Evolutionary conservation across 2,888 invertebrate species (phyloP), one percentile per base, ranked within the genome.

Genomic region (Xestia rhomboidea): DNA sequence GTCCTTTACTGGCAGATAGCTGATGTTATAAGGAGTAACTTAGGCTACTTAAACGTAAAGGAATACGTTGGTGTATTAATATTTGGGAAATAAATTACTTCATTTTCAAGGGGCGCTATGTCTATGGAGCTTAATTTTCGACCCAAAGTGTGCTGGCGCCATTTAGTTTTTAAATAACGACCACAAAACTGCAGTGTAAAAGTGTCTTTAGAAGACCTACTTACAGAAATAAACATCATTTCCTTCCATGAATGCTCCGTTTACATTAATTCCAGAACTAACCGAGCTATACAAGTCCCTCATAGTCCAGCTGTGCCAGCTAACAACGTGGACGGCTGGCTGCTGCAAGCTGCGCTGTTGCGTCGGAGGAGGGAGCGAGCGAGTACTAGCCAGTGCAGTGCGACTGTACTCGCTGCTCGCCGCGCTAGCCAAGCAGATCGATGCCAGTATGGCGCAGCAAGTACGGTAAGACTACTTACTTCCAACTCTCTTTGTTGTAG

Each of bases 271-370:
- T 66, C n/a, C 91, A 96, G 96, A 96, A 79, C 44, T 94, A 18
- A 89, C 89, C 4, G 95, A 95, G 81, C 83, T 94, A 8, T 94
- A 94, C 91, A 93, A 93, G 73, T 91, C 91, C 0, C 67, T 93
- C 30, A 88, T 95, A 13, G 84, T 94, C 24, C 94, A 95, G 78
- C 86, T 95, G 34, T 95, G 95, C 38, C 95, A 93, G 83, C 71
- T 93, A 49, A 86, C 91, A 0, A 67, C 77, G 5, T 95, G 95
- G 94, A 89, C 89, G 49, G 41, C 84, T 0, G 71, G 81, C 0
- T 87, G 87, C 44, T 89, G 88, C 69, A 88, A 89, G 75, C 84
- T 95, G 75, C 93, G 95, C 0, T 95, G 94, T 74, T 54, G 86
- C 21, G 88, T 93, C 46, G 95, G 95, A 81, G 91, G 82, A 13